Percentiles rank a stretch among this genome's conserved stretches.
Conservation (phyloP, 2,888 invertebrate genomes). For the Drosophila gaucha region DNA sequence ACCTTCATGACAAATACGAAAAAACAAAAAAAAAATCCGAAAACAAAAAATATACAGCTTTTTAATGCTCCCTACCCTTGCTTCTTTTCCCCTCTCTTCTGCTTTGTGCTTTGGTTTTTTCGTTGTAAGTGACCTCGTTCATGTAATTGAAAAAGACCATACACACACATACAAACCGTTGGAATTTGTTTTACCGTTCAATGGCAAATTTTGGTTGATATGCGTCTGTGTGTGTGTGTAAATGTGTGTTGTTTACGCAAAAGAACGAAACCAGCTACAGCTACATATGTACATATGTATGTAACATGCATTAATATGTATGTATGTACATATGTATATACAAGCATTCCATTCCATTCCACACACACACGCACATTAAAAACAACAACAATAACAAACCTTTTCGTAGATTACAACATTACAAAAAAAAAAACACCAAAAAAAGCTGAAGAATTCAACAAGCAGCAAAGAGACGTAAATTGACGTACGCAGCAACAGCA, state of each 20-base stretch:
- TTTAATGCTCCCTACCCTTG: slow-evolving; percentile 39
- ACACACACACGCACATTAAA: not conserved
- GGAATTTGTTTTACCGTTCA: slow-evolving; percentile 72
- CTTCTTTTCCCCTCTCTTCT: not conserved
- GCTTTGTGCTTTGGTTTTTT: slow-evolving; percentile 45
- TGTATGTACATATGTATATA: slow-evolving; percentile 23
- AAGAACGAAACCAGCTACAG: slow-evolving; percentile 66
- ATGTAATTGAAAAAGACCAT: slow-evolving; percentile 76
- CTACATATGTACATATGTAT: slow-evolving; percentile 17
- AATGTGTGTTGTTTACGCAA: slow-evolving; percentile 61
- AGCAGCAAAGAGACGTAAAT: slow-evolving; percentile 40
- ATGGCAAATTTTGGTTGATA: slow-evolving; percentile 68
- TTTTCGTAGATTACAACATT: slow-evolving; percentile 68
- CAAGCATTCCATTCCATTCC: slow-evolving; percentile 42
- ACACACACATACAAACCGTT: slow-evolving; percentile 50
- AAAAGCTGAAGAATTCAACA: slow-evolving; percentile 42
- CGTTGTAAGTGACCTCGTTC: slow-evolving; percentile 77
- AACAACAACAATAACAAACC: slow-evolving; percentile 42
- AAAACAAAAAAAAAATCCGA: slow-evolving; percentile 18
- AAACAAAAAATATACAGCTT: slow-evolving; percentile 38
- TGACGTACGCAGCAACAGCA: slow-evolving; percentile 43
- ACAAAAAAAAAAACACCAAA: slow-evolving; percentile 26
- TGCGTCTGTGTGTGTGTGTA: slow-evolving; percentile 20
- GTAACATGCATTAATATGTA: slow-evolving; percentile 19
- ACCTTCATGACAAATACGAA: slow-evolving; percentile 69